A percentile compares a stretch with the other conserved stretches of the same genome.
Evolutionary conservation across 2,888 invertebrate genomes (phyloP).

Genomic region (Epinotia ramella): DNA sequence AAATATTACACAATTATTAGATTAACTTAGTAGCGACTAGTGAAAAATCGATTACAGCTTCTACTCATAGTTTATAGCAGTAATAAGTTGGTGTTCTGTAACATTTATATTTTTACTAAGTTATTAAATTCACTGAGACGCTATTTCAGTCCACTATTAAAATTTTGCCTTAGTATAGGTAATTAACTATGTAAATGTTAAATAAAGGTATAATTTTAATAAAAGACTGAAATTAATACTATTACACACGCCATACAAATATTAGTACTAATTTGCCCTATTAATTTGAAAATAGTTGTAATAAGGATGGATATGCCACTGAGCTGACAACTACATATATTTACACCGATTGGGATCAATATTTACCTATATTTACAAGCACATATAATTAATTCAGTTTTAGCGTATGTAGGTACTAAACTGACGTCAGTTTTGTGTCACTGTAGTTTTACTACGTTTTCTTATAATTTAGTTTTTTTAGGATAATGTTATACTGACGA

Average conservation of each 20-base stretch:
- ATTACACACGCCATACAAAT: conserved; percentile 25
- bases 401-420: conserved; percentile 2
- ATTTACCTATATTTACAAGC: conserved; percentile 53
- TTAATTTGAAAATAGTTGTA: conserved; percentile 62
- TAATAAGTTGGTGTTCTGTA: conserved; percentile 62
- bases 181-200: conserved; percentile 44
- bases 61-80: conserved; percentile 48
- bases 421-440: background rate
- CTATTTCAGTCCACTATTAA: conserved; percentile 54
- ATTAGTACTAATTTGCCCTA: conserved; percentile 52
- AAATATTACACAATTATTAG: conserved; percentile 33
- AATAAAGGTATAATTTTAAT: conserved; percentile 49
- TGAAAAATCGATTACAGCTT: conserved; percentile 31
- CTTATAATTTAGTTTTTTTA: background rate
- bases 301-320: conserved; percentile 81
- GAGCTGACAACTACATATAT: conserved; percentile 70
- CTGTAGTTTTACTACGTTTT: conserved; percentile 21
- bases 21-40: conserved; percentile 15
- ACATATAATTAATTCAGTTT: conserved; percentile 44
- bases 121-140: conserved; percentile 50
- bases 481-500: background rate
- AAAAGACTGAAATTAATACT: conserved; percentile 51
- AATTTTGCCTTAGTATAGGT: conserved; percentile 38
- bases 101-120: conserved; percentile 52
- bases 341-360: conserved; percentile 49